Base-by-base conservation (phyloP, 2,888 invertebrate genomes). In the Leptura quadrifasciata region DNA sequence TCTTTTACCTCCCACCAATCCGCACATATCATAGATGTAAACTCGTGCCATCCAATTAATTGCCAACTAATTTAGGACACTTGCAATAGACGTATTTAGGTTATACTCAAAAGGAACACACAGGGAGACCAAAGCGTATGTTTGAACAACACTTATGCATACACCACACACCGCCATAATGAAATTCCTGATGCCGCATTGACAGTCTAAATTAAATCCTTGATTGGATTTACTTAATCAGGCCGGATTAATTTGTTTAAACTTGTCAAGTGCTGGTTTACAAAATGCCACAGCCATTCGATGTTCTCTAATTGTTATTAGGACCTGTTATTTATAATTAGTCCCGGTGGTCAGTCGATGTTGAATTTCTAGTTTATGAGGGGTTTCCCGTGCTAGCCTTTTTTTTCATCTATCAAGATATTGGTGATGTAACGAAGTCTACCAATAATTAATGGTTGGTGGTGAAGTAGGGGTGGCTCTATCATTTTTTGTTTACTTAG, bases 141-240 rank as follows among this genome's bases (percentile, higher is more conserved):
- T 58, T 57, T 58, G 68, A 55, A 55, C 24, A 68, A 58, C 72
- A 76, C 71, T 71, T 27, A 60, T 65, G 72, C 72, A 72, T 39
- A 70, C 57, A 17, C 55, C 60, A 60, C 58, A 74, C 54, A 61
- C 58, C 55, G 17, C 61, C 60, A 71, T 77, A 77, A 77, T 77
- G 77, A 77, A 77, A 77, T 77, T 77, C 77, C 77, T 74, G 74
- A 64, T 63, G 68, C 63, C 74, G 47, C 68, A 77, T 77, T 74
- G 77, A 74, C 77, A 74, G 68, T 31, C 39, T 20, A 69, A 79
- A 77, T 79, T 79, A 75, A 68, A 77, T 79, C 74, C 77, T 74
- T 76, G 73, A 79, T 77, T 77, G 70, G 73, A 79, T 79, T 79
- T 74, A 79, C 77, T 76, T 79, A 79, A 79, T 79, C 77, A 76